Evolutionary conservation across 2,113 vertebrate species (phyloP).

Genomic region (Urocitellus parryii): DNA sequence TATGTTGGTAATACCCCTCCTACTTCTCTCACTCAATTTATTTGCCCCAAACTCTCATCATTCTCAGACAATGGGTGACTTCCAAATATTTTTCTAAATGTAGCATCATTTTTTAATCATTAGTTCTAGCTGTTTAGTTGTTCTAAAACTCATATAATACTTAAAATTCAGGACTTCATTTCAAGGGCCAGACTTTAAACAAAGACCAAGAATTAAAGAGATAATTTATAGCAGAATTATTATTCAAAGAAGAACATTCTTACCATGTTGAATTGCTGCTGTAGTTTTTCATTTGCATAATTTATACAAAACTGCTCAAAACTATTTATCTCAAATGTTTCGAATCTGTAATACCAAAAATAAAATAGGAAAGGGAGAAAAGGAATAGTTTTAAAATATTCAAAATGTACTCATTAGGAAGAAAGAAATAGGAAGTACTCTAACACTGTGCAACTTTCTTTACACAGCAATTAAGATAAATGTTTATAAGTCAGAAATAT

Average conservation of each 20-base stretch:
- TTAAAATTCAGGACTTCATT: constrained; percentile 78
- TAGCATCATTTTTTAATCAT: constrained; percentile 23
- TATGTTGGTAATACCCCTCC: not conserved
- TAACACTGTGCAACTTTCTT: constrained; percentile 31
- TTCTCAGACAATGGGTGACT: not conserved
- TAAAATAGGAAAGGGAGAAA: constrained; percentile 31
- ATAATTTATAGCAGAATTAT: constrained; percentile 71
- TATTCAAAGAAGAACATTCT: constrained; percentile 85
- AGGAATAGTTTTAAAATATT: constrained; percentile 30
- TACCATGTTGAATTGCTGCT: constrained; percentile 99
- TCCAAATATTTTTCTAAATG: not conserved
- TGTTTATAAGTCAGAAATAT: not conserved
- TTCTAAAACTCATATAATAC: constrained; percentile 32
- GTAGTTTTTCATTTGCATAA: constrained; percentile 99
- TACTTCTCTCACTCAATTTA: not conserved
- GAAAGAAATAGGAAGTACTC: constrained; percentile 36
- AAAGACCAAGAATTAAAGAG: constrained; percentile 67
- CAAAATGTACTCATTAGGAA: constrained; percentile 33
- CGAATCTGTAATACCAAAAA: constrained; percentile 91
- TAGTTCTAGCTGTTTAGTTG: not conserved
- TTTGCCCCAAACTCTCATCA: not conserved
- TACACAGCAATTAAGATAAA: not conserved
- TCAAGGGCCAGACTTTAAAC: constrained; percentile 73
- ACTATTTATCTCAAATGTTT: constrained; percentile 99
- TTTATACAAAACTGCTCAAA: constrained; percentile 99